Percentiles rank a stretch among this genome's conserved stretches.
phyloP scores from a whole-genome alignment of 2,888 invertebrate species.

The Hartigia nigra region DNA sequence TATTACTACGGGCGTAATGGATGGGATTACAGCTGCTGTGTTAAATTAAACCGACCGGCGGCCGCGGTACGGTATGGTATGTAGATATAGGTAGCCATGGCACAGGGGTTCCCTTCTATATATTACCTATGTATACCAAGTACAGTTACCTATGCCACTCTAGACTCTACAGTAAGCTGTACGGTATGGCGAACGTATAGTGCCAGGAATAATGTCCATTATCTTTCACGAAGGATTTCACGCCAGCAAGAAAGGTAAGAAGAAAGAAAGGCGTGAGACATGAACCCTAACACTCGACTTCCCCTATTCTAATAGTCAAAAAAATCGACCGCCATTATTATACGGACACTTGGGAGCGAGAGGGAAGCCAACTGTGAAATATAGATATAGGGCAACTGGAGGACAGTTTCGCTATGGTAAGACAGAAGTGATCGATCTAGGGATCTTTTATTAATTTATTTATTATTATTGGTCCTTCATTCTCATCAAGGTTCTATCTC shows the following conservation, averaged over 20 bases:
- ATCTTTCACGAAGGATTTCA: background rate
- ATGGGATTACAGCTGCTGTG: slow-evolving; percentile 67
- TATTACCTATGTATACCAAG: slow-evolving; percentile 49
- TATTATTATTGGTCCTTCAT: background rate
- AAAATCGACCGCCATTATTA: background rate
- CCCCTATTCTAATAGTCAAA: background rate
- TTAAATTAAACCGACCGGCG: slow-evolving; percentile 66
- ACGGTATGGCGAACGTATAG: background rate
- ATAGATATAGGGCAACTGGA: background rate
- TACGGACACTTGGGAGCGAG: background rate
- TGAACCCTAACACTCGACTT: background rate
- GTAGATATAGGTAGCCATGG: slow-evolving; percentile 54
- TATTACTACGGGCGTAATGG: slow-evolving; percentile 65
- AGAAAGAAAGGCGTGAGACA: background rate
- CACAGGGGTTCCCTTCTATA: slow-evolving; percentile 48
- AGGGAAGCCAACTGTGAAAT: background rate
- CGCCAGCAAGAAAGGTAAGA: background rate
- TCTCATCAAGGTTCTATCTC: background rate
- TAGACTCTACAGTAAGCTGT: background rate
- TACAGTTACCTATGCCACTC: slow-evolving; percentile 44
- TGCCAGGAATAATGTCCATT: background rate
- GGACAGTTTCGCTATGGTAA: background rate
- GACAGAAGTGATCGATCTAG: background rate
- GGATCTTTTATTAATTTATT: background rate
- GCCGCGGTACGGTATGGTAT: slow-evolving; percentile 57